Evolutionary conservation across 2,113 vertebrate species (phyloP), one percentile per base, ranked within the genome.

Genomic region (Turdus rufiventris): DNA sequence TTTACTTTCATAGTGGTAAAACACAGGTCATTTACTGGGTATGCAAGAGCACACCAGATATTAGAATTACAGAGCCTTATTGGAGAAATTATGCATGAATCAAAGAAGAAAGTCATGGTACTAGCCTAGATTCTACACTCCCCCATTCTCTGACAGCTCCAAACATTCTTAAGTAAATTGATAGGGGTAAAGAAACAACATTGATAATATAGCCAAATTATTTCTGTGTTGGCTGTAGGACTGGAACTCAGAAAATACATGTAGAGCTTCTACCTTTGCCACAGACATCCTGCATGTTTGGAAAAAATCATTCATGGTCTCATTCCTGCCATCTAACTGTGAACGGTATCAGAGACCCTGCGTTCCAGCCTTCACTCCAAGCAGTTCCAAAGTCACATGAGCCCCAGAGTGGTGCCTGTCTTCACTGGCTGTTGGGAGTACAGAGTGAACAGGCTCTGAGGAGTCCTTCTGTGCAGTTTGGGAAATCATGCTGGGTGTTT

Each of bases 1-100:
- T 95, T 90, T 89, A 91, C 68, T 91, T 91, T 31, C 56, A 74
- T 65, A 66, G 61, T 75, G 63, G 47, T 81, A 53, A 96, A 96
- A 88, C 6, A 18, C 43, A 47, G 81, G 50, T 73, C 72, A 63
- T 95, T 92, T 96, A 70, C 82, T 29, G 66, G 60, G 47, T 34
- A 29, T 1, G 7, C 28, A 72, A 62, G 47, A 85, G 65, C 33
- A 91, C 25, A 42, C 84, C 61, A 85, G 82, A 25, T 70, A n/a
- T 3, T 73, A 66, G 68, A 95, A 85, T 94, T 93, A 95, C 84
- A 91, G 58, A 75, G 16, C 38, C n/a, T 77, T 92, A 38, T 84
- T 94, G 80, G 78, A 76, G 85, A 58, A 60, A 40, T 40, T 65
- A 65, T 48, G 19, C 50, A 63, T 85, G 77, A 72, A 80, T 86